Conservation (phyloP, 2,797 vertebrate genomes). For the Dermochelys coriacea region DNA sequence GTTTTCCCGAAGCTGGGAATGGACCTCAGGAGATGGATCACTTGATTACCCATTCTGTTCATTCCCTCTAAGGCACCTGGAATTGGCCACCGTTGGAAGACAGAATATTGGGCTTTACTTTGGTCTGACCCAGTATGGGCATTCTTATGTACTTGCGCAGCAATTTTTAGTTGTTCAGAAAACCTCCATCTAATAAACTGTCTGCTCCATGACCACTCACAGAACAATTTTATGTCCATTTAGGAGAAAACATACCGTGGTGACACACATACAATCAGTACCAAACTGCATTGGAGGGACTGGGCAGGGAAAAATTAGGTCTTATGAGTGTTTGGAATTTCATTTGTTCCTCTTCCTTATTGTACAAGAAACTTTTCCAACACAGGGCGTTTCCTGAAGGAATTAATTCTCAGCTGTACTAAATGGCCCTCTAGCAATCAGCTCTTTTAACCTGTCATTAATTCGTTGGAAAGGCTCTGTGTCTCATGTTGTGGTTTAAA, state of each 20-base stretch:
- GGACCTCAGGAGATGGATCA: too few relatives aligned
- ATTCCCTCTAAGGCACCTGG: too few relatives aligned
- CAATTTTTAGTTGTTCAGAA: not conserved
- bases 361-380: accelerated
- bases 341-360: not conserved
- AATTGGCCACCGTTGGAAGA: too few relatives aligned
- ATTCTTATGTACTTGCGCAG: too few relatives aligned
- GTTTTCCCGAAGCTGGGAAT: too few relatives aligned
- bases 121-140: too few relatives aligned
- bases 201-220: not conserved
- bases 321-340: not conserved
- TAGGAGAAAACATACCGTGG: not conserved
- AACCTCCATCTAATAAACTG: not conserved
- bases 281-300: not conserved
- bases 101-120: too few relatives aligned
- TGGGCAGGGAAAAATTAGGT: not conserved
- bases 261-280: not conserved
- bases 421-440: not conserved
- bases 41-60: too few relatives aligned
- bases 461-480: not conserved
- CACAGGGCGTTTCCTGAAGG: not conserved
- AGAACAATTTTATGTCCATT: not conserved
- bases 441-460: not conserved
- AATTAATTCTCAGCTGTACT: not conserved
- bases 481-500: not conserved